Evolutionary conservation across 2,888 invertebrate genomes (phyloP), one percentile per base, ranked within the genome.

Genomic region (Macrosoma leucophasiata): DNA sequence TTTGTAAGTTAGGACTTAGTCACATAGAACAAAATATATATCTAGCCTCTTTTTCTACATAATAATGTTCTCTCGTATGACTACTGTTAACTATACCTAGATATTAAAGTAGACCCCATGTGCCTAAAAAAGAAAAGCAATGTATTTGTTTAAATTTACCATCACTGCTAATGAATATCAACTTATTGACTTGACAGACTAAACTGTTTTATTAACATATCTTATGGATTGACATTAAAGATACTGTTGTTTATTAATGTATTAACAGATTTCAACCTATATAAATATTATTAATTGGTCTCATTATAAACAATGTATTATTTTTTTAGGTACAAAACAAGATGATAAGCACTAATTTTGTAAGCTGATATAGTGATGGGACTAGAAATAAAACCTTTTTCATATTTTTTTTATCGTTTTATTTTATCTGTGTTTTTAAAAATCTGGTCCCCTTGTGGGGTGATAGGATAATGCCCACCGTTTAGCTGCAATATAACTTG

Each of bases 261-360:
- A 38, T 28, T 38, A 36, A 21, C 11, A 34, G 32, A 22, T 11
- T 18, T 8, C 15, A 15, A 7, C 15, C 26, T 26, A 15, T n/a
- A 25, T 8, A 25, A 15, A 23, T 38, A 48, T 46, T 43, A 44
- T 50, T 48, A 50, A 53, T 52, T 52, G 15, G 48, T 55, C 48
- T 52, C 59, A 51, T 62, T 50, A 42, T 41, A 50, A 48, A 39
- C 38, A 44, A 48, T 55, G 51, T 53, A 55, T 58, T 55, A 48
- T 65, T 60, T 46, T 53, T 72, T 68, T 68, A 67, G 62, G 64
- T 67, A 64, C 64, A 64, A 63, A 62, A 59, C 63, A 61, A 62
- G 53, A 52, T 52, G 48, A 58, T 62, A 67, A 48, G 56, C 55
- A 62, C 59, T 72, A 57, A 63, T 66, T 66, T 73, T 73, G 62